phyloP scores from a whole-genome alignment of 2,888 invertebrate genomes.

The Drosophila niveifrons region DNA sequence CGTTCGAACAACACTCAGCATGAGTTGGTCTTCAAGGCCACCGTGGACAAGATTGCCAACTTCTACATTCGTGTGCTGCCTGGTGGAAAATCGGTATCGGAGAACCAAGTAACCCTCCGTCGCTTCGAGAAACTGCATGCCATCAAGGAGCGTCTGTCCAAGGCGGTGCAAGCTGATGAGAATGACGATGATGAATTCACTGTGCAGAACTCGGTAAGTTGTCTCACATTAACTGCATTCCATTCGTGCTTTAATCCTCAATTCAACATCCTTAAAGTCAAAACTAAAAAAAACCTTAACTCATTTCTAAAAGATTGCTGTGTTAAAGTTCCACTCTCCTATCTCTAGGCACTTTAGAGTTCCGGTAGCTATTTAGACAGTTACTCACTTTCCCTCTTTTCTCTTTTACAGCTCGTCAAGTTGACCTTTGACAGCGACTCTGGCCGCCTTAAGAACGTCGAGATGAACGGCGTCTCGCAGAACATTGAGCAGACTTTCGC shows the following conservation, averaged over 20 bases:
- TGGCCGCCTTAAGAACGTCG: slow-evolving; percentile 65
- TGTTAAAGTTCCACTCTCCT: not conserved
- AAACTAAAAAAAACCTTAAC: too few species aligned
- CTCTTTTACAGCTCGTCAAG: slow-evolving; percentile 71
- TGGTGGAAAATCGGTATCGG: slow-evolving; percentile 8
- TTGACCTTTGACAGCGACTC: slow-evolving; percentile 64
- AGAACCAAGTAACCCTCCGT: not conserved
- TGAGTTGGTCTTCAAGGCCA: slow-evolving; percentile 90
- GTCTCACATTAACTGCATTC: not conserved
- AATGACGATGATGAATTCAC: slow-evolving; percentile 53
- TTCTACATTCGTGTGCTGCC: slow-evolving; percentile 83
- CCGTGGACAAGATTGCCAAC: slow-evolving; percentile 87
- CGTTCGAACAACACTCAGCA: slow-evolving; percentile 87
- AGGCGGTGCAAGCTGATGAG: slow-evolving; percentile 9
- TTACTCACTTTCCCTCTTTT: not conserved
- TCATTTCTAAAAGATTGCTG: too few species aligned
- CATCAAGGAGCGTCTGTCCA: slow-evolving; percentile 12
- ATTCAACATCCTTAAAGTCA: too few species aligned
- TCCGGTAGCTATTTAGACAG: too few species aligned
- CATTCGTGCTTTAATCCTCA: not conserved
- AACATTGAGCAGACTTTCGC: slow-evolving; percentile 88
- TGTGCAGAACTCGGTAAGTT: slow-evolving; percentile 75
- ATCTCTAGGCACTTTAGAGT: too few species aligned
- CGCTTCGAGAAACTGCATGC: slow-evolving; percentile 50
- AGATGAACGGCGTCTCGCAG: slow-evolving; percentile 79